These are phyloP conservation scores for Imbricaverruca yamaguchii DNA, from an alignment of 2,888 invertebrate genomes.

Conservation along the genomic window DNA sequence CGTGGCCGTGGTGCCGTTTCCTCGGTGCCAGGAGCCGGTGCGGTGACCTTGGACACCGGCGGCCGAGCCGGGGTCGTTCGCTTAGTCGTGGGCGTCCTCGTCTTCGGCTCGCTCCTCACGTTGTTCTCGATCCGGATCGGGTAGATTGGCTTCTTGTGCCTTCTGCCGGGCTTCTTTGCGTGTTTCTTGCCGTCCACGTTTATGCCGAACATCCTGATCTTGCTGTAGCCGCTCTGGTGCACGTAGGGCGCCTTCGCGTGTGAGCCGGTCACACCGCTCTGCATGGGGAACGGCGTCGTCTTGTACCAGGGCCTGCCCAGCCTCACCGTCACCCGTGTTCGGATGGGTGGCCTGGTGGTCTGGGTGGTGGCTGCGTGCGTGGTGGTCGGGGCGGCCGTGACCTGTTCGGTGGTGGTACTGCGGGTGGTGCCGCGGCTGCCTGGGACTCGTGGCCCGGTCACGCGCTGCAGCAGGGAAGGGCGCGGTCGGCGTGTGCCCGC, in stretches of 20 bases:
- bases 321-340: neutral
- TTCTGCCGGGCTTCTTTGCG: neutral
- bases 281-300: neutral
- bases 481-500: neutral
- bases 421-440: neutral
- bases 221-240: slow-evolving; percentile 12
- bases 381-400: neutral
- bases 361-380: neutral
- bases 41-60: too few species aligned
- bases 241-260: neutral
- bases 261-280: neutral
- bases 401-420: neutral
- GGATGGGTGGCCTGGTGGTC: neutral
- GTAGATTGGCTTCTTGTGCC: neutral
- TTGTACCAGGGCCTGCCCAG: neutral
- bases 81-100: neutral
- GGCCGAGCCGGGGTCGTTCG: neutral
- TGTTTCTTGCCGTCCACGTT: neutral
- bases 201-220: slow-evolving; percentile 5
- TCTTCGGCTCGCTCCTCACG: neutral
- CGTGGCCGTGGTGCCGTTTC: too few species aligned
- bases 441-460: neutral
- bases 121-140: neutral
- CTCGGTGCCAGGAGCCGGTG: too few species aligned
- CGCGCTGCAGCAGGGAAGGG: neutral